Evolutionary conservation across 2,797 vertebrate genomes (phyloP).

Genomic region (Rhabdophis nuchalis): DNA sequence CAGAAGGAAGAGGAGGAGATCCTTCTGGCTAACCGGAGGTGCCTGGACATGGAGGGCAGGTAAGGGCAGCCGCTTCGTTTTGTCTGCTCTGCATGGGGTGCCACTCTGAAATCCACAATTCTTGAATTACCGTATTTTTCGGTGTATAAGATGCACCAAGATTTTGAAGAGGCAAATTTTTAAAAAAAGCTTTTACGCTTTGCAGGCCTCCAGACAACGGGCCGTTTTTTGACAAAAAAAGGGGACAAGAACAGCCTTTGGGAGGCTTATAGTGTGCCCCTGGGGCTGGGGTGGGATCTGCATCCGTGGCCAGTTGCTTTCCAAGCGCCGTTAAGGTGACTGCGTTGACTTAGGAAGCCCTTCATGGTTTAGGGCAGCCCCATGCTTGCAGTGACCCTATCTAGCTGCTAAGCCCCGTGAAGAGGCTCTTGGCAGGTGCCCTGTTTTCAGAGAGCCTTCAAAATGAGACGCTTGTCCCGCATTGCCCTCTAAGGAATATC

Average conservation of each 20-base stretch:
- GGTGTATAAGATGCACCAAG: no score
- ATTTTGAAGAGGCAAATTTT: no score
- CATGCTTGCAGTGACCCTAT: not conserved
- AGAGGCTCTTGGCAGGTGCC: not conserved
- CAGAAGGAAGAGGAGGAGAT: conserved; percentile 99
- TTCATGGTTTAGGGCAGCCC: not conserved
- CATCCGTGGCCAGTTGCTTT: not conserved
- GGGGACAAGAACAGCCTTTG: no score
- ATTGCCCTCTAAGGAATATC: not conserved
- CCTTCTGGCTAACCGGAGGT: conserved; percentile 94
- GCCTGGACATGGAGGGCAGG: conserved; percentile 98
- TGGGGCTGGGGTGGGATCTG: not conserved
- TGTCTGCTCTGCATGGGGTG: not conserved
- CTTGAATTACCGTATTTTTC: not conserved
- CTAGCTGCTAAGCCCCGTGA: not conserved
- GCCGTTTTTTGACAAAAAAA: no score
- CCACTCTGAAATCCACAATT: not conserved
- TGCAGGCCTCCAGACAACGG: no score
- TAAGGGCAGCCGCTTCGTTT: conserved; percentile 46
- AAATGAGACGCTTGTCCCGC: not conserved
- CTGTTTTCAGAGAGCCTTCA: not conserved
- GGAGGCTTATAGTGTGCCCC: no score
- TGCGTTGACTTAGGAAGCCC: not conserved
- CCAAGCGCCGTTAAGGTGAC: not conserved
- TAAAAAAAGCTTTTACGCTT: no score